Base-by-base conservation (phyloP, 1,140 invertebrate species). In the Coenobita brevimanus region DNA sequence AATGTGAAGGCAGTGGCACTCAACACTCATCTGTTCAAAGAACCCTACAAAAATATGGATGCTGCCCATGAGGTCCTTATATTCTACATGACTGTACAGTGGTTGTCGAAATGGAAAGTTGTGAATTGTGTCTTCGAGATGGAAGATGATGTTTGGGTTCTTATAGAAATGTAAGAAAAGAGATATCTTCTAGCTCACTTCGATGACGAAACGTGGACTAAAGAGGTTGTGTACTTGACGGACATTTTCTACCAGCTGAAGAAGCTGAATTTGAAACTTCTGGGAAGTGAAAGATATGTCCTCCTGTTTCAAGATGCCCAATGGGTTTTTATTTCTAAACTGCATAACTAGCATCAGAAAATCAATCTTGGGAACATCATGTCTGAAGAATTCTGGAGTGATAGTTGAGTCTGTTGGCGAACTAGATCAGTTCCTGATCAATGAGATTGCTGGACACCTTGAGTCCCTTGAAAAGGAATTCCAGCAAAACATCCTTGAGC, bases 21-120 rank as follows among this genome's bases (percentile, higher is more conserved):
- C 80, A 87, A 91, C 33, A 82, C 69, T 60, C 64, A 81, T 3
- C 50, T 91, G 24, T 91, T 91, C 76, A 89, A 75, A 76, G 46
- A 90, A 82, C 50, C 90, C 38, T 91, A 83, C 84, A 79, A 89
- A 84, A 73, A 87, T 27, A 90, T 89, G 88, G 73, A 90, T 82
- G n/a, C 50, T 82, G 90, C 85, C n/a, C 85, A 90, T 62, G 69
- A 80, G 67, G 71, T 71, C 21, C 79, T 91, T 33, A 24, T 91
- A 41, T 79, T 89, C n/a, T 85, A 90, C 84, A 90, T 82, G 36
- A 71, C 88, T 71, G 81, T 89, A 86, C 43, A 81, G 24, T 90
- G 84, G 83, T 76, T 91, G 62, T 90, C 81, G 57, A 88, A 83
- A 88, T 54, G 71, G 43, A 88, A 88, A 57, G 81, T 89, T 79